Conservation (phyloP, 2,113 vertebrate genomes). For the Dryoscopus gambensis region DNA sequence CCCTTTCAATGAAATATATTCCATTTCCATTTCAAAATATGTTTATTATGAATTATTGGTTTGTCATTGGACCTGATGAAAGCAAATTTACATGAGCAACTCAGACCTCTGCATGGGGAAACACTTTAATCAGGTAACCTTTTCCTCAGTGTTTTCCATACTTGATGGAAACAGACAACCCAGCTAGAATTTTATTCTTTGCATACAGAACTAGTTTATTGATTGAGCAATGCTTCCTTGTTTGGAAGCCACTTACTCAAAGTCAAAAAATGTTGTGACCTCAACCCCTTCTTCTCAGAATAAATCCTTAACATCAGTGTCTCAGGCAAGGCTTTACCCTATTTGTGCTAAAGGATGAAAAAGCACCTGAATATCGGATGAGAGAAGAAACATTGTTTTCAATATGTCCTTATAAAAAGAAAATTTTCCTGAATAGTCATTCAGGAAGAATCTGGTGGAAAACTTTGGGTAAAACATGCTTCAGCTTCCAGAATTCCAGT, state of each 20-base stretch:
- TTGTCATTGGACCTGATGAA: constrained; percentile 31
- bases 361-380: not conserved
- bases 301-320: not conserved
- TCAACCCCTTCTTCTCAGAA: not conserved
- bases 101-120: not conserved
- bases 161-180: not conserved
- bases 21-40: constrained; percentile 41
- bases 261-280: constrained; percentile 21
- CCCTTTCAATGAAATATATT: constrained; percentile 32
- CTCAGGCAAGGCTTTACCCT: not conserved
- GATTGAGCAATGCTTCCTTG: constrained; percentile 6
- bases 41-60: constrained; percentile 63
- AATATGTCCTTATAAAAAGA: not conserved
- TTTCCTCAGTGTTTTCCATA: not conserved
- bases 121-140: not conserved
- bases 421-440: not conserved
- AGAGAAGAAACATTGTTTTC: not conserved
- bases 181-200: not conserved
- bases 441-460: not conserved
- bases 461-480: not conserved
- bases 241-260: constrained; percentile 27
- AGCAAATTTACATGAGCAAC: not conserved
- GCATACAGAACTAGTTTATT: constrained; percentile 24
- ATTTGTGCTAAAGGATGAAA: not conserved
- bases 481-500: not conserved